phyloP scores from a whole-genome alignment of 2,797 vertebrate species.

The Gorsachius magnificus region DNA sequence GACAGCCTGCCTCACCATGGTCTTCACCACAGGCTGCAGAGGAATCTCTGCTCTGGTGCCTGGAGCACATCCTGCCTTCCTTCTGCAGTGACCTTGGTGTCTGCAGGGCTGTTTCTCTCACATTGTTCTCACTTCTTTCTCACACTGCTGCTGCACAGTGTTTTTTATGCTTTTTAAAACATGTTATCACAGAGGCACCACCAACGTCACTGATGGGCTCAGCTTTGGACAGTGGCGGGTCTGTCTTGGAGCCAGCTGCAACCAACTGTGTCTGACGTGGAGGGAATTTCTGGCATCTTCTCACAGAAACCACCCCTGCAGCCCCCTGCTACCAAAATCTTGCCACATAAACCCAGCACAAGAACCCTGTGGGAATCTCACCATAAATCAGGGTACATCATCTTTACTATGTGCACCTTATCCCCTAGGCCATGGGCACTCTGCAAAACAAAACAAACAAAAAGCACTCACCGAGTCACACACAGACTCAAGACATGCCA shows the following conservation, averaged over 20 bases:
- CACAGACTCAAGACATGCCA: neutral
- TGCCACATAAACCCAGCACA: neutral
- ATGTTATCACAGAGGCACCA: neutral
- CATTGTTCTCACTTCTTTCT: neutral
- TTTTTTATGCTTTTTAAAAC: neutral
- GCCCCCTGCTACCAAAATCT: neutral
- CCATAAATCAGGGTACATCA: neutral
- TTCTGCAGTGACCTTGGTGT: no score
- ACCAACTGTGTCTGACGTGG: neutral
- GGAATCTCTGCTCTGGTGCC: fast-evolving
- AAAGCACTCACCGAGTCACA: neutral
- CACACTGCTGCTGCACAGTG: neutral
- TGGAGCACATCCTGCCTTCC: neutral
- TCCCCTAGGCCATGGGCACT: neutral
- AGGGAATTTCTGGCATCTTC: neutral
- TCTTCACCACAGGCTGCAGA: neutral
- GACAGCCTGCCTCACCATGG: neutral
- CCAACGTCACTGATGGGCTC: neutral
- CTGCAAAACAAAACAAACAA: neutral
- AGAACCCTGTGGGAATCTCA: neutral
- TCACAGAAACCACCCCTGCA: neutral
- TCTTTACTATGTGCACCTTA: neutral
- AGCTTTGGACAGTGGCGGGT: neutral
- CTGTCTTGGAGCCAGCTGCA: neutral
- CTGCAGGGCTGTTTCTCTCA: neutral